These are phyloP conservation scores for Drosophila watanabei DNA, from an alignment of 1,140 invertebrate genomes.

Conservation along the genomic window DNA sequence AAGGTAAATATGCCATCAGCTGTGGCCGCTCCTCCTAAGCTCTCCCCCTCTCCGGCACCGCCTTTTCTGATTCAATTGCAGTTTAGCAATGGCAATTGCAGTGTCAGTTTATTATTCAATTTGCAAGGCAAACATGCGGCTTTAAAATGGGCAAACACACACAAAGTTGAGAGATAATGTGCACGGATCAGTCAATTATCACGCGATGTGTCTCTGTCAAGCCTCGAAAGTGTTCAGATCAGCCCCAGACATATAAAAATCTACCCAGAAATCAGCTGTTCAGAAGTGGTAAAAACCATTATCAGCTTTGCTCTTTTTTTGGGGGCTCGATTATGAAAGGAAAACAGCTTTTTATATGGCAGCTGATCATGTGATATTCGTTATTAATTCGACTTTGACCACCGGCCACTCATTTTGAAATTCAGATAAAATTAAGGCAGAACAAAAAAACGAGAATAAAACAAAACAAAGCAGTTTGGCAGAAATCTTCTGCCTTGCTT, in stretches of 20 bases:
- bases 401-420: constrained; percentile 46
- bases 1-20: constrained; percentile 70
- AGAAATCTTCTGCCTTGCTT: constrained; percentile 9
- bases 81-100: constrained; percentile 34
- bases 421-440: constrained; percentile 62
- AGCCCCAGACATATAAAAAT: constrained; percentile 11
- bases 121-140: constrained; percentile 44
- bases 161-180: constrained; percentile 35
- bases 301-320: constrained; percentile 23
- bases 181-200: constrained; percentile 60
- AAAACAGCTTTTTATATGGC: constrained; percentile 23
- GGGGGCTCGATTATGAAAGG: constrained; percentile 59
- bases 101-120: constrained; percentile 43
- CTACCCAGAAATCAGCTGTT: constrained; percentile 50
- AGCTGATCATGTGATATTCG: constrained; percentile 71
- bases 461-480: constrained; percentile 10
- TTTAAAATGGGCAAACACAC: constrained; percentile 27
- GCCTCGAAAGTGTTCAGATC: constrained; percentile 24
- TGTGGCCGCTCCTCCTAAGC: constrained; percentile 20
- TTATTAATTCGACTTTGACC: constrained; percentile 73
- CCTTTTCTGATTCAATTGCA: constrained; percentile 32
- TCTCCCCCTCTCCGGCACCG: constrained; percentile 1
- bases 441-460: constrained; percentile 27
- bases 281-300: constrained; percentile 14
- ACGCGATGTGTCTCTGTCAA: constrained; percentile 51